phyloP scores from a whole-genome alignment of 2,113 vertebrate genomes.

The Aviceda subcristata region DNA sequence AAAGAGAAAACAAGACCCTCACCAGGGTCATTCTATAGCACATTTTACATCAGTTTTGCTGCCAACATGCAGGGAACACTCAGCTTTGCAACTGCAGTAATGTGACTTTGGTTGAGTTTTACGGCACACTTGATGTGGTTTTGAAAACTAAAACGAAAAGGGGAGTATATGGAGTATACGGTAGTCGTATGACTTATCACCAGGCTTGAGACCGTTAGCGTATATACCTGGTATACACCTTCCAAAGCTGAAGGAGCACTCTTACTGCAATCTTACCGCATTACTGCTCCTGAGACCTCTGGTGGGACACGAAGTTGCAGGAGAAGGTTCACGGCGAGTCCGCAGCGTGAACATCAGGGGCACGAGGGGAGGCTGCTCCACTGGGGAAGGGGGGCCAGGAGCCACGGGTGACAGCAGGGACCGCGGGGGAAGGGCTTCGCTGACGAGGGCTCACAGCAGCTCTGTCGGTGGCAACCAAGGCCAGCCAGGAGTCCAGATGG shows the following conservation, averaged over 20 bases:
- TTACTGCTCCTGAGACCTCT: not conserved
- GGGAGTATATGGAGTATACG: not conserved
- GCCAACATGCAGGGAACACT: not conserved
- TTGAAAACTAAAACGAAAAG: not conserved
- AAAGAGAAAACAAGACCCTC: not conserved
- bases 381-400: not conserved
- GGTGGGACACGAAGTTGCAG: not conserved
- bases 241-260: not conserved
- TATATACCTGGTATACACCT: not conserved
- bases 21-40: not conserved
- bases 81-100: not conserved
- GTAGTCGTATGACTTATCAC: not conserved
- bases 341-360: fast-evolving
- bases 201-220: not conserved
- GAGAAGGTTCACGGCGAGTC: fast-evolving
- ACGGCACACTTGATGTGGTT: not conserved
- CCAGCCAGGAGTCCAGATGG: not conserved
- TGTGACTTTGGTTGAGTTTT: not conserved
- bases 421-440: not conserved
- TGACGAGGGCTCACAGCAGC: not conserved
- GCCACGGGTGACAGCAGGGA: not conserved
- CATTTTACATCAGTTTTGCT: not conserved
- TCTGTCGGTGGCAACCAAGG: not conserved
- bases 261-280: not conserved
- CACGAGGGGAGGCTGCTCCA: fast-evolving